Evolutionary conservation across 2,888 invertebrate species (phyloP).

Genomic region (Saturnia japonica): DNA sequence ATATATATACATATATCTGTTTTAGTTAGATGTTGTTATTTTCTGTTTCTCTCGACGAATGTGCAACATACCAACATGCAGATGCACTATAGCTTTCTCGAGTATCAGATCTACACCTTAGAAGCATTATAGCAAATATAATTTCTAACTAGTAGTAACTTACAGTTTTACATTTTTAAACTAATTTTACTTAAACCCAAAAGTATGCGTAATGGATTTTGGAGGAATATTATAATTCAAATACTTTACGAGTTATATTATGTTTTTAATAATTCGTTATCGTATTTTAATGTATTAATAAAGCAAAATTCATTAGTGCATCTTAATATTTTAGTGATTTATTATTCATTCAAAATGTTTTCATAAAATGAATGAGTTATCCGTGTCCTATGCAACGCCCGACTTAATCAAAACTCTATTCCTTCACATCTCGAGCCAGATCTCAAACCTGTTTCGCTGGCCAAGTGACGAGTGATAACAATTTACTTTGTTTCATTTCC

Average conservation of each 20-base stretch:
- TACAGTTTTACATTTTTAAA: not conserved
- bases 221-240: not conserved
- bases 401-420: constrained; percentile 54
- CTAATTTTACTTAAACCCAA: too few species aligned
- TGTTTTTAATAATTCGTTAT: too few species aligned
- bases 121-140: too few species aligned
- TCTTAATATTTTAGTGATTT: constrained; percentile 47
- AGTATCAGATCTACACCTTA: too few species aligned
- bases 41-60: too few species aligned
- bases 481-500: not conserved
- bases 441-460: constrained; percentile 36
- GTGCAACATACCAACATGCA: too few species aligned
- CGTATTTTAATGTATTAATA: not conserved
- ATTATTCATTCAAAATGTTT: constrained; percentile 55
- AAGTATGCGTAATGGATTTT: too few species aligned
- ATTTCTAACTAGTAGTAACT: not conserved
- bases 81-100: too few species aligned
- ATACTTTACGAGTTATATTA: not conserved
- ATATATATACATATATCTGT: too few species aligned
- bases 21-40: too few species aligned
- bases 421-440: constrained; percentile 48
- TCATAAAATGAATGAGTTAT: constrained; percentile 48
- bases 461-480: constrained; percentile 32
- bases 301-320: not conserved
- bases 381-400: constrained; percentile 42